Evolutionary conservation across 2,888 invertebrate species (phyloP).

Genomic region (Girardia tigrina): DNA sequence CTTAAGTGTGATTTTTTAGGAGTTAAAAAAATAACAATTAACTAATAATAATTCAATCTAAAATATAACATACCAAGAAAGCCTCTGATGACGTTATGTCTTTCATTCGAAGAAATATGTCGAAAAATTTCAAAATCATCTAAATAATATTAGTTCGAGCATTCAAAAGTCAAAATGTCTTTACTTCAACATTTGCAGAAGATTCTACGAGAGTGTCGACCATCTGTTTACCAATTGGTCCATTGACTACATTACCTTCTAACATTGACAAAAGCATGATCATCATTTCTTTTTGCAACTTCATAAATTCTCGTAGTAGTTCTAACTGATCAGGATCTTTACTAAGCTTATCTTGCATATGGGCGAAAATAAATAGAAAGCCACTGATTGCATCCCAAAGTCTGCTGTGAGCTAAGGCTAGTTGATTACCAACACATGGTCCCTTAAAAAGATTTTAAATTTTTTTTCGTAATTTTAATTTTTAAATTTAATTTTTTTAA

Average conservation of each 20-base stretch:
- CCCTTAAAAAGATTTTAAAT: no score
- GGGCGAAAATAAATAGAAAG: slow-evolving; percentile 95
- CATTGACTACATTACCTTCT: slow-evolving; percentile 90
- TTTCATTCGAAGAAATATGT: slow-evolving; percentile 96
- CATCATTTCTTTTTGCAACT: slow-evolving; percentile 98
- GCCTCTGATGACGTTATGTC: slow-evolving; percentile 77
- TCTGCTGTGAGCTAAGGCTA: slow-evolving; percentile 84
- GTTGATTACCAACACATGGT: slow-evolving; percentile 94
- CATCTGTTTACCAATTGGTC: slow-evolving; percentile 99
- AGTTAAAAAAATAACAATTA: no score
- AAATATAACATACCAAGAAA: slow-evolving; percentile 57
- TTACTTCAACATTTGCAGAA: slow-evolving; percentile 79
- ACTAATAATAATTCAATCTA: no score
- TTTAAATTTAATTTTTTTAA: no score
- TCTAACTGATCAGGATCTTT: slow-evolving; percentile 70
- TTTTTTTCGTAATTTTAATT: no score
- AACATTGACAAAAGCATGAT: slow-evolving; percentile 99
- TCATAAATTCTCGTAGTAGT: slow-evolving; percentile 81
- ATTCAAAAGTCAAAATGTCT: slow-evolving; percentile 30
- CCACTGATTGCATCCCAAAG: slow-evolving; percentile 99
- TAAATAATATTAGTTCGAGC: slow-evolving; percentile 40
- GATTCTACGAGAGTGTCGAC: slow-evolving; percentile 97
- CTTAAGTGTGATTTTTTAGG: no score
- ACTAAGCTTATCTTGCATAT: slow-evolving; percentile 73
- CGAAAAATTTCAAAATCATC: slow-evolving; percentile 90